Base-by-base conservation (phyloP, 2,113 vertebrate species). In the Falcunculus frontatus region DNA sequence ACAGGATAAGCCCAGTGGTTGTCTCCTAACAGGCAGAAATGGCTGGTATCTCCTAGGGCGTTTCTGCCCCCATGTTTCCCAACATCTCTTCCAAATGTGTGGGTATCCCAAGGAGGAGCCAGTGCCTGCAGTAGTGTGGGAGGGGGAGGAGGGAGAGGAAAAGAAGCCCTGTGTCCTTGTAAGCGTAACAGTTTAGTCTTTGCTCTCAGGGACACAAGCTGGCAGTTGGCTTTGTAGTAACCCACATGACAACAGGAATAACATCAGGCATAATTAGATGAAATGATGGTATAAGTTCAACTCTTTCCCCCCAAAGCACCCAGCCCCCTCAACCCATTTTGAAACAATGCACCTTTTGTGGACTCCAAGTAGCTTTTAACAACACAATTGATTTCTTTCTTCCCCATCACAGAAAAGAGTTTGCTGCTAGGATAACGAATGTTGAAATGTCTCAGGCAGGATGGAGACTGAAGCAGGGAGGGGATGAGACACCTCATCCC, bases 261-360 rank as follows among this genome's bases (percentile, higher is more conserved):
- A 96, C 96, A 97, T 97, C 97, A 97, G 95, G 93, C 83, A 4
- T 97, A 97, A 97, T 96, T 96, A 97, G 96, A 96, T 26, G 2
- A 97, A 94, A 97, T 93, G 96, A 96, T 96, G 96, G 94, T 93
- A 53, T 96, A 97, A 94, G 92, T 95, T 95, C 92, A 95, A 44
- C 78, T 89, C 93, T 95, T 91, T 89, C 39, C 87, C 95, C 87
- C 73, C 68, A 96, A 88, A 96, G 88, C 75, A 93, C 94, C 91
- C 97, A 93, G 37, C 86, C 94, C 93, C 90, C 85, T 95, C 94
- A 96, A 91, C 95, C 78, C 84, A 95, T 94, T 96, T 96, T 90
- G 90, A 90, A 97, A 97, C 97, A 97, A 97, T 96, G 94, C 89
- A 95, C 95, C 97, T 96, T 97, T 97, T 97, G 94, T 97, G 90